A percentile compares a stretch with the other conserved stretches of the same genome.
Evolutionary conservation across 2,888 invertebrate genomes (phyloP).

Genomic region (Micoletzkya japonica): DNA sequence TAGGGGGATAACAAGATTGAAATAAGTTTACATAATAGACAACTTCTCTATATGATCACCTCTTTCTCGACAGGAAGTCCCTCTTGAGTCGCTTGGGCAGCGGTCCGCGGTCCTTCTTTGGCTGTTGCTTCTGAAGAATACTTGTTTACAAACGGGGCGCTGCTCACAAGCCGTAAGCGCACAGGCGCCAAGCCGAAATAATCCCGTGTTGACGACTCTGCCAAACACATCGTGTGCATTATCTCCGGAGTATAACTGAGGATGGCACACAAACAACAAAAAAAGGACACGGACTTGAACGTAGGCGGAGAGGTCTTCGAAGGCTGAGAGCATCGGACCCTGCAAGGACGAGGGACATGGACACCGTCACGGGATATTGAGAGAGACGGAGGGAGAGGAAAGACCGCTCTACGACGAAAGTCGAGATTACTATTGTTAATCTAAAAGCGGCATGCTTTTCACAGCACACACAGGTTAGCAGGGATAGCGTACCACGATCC

Average conservation of each 20-base stretch:
- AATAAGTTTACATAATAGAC: not conserved
- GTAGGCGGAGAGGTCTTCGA: slow-evolving; percentile 62
- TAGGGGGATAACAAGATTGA: too few relatives aligned
- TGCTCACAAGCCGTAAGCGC: not conserved
- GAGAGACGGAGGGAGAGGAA: slow-evolving; percentile 8
- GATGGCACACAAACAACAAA: not conserved
- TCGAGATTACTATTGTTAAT: not conserved
- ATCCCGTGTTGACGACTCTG: too few relatives aligned
- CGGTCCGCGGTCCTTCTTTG: slow-evolving; percentile 45
- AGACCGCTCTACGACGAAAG: not conserved
- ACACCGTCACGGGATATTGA: slow-evolving; percentile 10
- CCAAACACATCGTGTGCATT: not conserved
- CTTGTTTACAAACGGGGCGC: not conserved
- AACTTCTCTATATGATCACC: slow-evolving; percentile 27
- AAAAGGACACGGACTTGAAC: slow-evolving; percentile 49
- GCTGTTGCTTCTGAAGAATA: slow-evolving; percentile 51
- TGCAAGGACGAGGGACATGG: slow-evolving; percentile 43
- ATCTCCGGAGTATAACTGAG: not conserved
- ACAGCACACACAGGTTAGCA: not conserved
- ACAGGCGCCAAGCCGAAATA: too few relatives aligned
- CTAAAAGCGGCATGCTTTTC: not conserved
- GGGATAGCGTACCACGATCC: slow-evolving; percentile 66
- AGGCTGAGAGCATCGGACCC: slow-evolving; percentile 62
- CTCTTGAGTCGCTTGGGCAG: slow-evolving; percentile 48
- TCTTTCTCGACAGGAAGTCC: slow-evolving; percentile 52